Evolutionary conservation across 2,797 vertebrate genomes (phyloP), one percentile per base, ranked within the genome.

Genomic region (Gobio occitaniae): DNA sequence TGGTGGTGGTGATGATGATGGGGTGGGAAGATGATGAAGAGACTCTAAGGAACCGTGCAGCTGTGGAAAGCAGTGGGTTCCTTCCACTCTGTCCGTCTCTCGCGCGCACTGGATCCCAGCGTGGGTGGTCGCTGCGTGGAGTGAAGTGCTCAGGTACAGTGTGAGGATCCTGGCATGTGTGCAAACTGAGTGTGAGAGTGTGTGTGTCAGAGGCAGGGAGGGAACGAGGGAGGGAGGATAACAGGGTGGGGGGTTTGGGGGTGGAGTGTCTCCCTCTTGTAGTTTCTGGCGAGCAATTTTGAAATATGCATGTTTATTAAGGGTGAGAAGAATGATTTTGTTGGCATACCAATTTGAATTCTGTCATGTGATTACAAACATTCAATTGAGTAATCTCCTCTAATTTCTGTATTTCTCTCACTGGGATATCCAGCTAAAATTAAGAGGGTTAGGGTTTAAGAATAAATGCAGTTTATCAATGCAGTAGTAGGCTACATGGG

Each of bases 111-210:
- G 81, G 63, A 78, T 82, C 52, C 75, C 19, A 50, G 82, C 71
- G 87, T 84, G 87, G 90, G 90, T 83, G 86, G 90, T 77, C 41
- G 71, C 74, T 77, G 87, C 50, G 85, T 85, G 38, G 84, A 89
- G 88, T 74, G 80, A 63, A 84, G 82, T 61, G 87, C 83, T 88
- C 86, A 86, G 88, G 91, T 87, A 87, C 84, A 78, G 84, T 48
- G 81, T 19, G 83, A 86, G 89, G 86, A 86, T 84, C 86, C 87
- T 90, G 79, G 86, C 70, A 86, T 79, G 86, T 86, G 87, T 82
- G 86, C 59, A 48, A 59, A 69, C 54, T 29, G 79, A 66, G 72
- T 36, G 72, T 16, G 59, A 63, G 85, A 13, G n/a, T n/a, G 87
- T 78, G 80, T 61, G 79, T 59, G 72, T 70, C 78, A 70, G 83